These are phyloP conservation scores for Sebastes dallii DNA, from an alignment of 2,797 vertebrate species.

Conservation along the genomic window DNA sequence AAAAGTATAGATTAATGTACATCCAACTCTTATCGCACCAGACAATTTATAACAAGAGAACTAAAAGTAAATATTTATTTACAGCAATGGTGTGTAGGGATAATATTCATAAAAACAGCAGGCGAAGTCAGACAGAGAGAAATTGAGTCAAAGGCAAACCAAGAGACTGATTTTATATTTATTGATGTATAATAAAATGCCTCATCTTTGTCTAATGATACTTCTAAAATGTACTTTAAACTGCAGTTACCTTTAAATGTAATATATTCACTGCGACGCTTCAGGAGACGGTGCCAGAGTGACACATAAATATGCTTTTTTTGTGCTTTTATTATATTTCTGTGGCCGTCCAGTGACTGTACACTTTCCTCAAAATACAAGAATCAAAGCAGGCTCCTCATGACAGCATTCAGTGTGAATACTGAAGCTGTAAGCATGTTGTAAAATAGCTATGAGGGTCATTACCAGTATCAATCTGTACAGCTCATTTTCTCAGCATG, in stretches of 20 bases:
- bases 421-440: background rate
- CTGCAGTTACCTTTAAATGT: background rate
- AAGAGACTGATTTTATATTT: background rate
- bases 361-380: background rate
- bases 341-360: background rate
- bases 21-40: conserved; percentile 12
- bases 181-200: background rate
- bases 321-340: background rate
- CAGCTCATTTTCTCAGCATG: background rate
- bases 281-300: background rate
- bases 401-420: background rate
- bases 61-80: conserved; percentile 15
- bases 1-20: conserved; percentile 31
- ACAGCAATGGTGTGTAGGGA: background rate
- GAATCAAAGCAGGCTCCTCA: background rate
- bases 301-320: background rate
- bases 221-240: background rate
- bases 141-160: background rate
- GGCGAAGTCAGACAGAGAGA: background rate
- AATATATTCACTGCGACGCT: background rate
- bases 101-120: background rate
- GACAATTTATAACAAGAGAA: conserved; percentile 5
- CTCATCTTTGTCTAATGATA: background rate
- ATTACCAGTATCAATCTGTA: background rate
- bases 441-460: background rate